These are phyloP conservation scores for Erpornis zantholeuca DNA, from an alignment of 2,113 vertebrate genomes.

Conservation along the genomic window DNA sequence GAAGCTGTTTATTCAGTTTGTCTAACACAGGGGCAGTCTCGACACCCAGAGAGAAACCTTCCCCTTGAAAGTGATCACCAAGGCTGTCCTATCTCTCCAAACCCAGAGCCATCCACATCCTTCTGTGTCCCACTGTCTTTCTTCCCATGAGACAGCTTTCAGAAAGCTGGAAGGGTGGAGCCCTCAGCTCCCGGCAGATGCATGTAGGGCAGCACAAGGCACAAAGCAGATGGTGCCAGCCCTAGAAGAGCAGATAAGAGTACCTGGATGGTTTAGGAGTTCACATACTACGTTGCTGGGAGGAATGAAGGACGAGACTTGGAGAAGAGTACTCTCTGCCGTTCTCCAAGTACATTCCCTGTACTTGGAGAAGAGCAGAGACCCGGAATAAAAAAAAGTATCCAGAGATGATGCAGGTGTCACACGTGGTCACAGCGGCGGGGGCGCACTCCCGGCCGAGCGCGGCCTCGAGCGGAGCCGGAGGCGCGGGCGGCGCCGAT, in stretches of 20 bases:
- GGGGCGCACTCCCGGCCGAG: not conserved
- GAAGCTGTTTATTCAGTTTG: not conserved
- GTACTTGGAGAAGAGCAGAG: not conserved
- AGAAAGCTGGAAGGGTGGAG: too few species aligned
- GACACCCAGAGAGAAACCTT: not conserved
- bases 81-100: not conserved
- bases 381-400: rapidly evolving
- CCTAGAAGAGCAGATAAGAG: not conserved
- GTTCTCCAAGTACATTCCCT: not conserved
- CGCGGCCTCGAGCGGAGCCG: not conserved
- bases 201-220: not conserved
- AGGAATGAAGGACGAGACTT: not conserved
- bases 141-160: not conserved
- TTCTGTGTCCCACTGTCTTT: not conserved
- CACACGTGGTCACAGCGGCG: not conserved
- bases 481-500: not conserved
- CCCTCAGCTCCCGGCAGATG: too few species aligned
- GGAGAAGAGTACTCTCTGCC: not conserved
- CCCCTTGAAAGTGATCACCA: not conserved
- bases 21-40: not conserved
- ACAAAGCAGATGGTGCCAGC: not conserved
- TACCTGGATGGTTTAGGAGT: not conserved
- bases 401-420: not conserved
- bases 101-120: rapidly evolving
- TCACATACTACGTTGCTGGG: not conserved